Percentiles rank a stretch among this genome's conserved stretches.
These are phyloP conservation scores for Planococcus citri DNA, from an alignment of 1,140 invertebrate species.

Conservation along the genomic window DNA sequence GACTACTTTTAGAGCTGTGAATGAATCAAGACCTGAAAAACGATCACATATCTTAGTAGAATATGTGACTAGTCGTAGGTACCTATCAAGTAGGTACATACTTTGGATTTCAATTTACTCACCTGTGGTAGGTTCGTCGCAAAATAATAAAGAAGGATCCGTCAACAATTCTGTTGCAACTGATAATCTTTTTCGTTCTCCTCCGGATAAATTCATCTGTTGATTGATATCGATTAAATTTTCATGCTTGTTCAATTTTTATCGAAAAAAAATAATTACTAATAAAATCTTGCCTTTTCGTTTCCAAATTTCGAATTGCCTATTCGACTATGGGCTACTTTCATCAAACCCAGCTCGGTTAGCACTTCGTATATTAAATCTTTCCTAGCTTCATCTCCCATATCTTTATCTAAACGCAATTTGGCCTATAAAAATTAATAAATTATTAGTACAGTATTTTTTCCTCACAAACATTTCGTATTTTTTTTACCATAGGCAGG, in stretches of 20 bases:
- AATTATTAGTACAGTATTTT: not conserved
- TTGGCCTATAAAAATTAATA: not conserved
- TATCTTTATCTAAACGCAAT: not conserved
- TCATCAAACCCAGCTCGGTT: not conserved
- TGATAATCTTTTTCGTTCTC: slow-evolving; percentile 81
- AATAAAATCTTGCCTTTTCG: not conserved
- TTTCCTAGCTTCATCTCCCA: not conserved
- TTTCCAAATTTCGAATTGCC: slow-evolving; percentile 11
- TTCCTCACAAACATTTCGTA: too few species aligned
- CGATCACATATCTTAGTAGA: not conserved
- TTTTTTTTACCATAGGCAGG: slow-evolving; percentile 9
- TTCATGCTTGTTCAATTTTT: not conserved
- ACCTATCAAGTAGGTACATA: not conserved
- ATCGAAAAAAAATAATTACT: not conserved
- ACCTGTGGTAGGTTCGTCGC: slow-evolving; percentile 92
- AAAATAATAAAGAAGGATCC: slow-evolving; percentile 82
- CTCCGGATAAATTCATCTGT: slow-evolving; percentile 70
- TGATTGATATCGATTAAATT: not conserved
- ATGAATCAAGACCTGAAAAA: slow-evolving; percentile 65
- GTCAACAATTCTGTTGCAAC: slow-evolving; percentile 88
- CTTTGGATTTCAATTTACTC: not conserved
- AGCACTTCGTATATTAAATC: not conserved
- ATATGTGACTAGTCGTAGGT: not conserved
- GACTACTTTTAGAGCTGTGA: slow-evolving; percentile 80
- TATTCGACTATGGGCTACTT: not conserved